phyloP scores from a whole-genome alignment of 2,888 invertebrate genomes.

The Melangyna quadrimaculata region DNA sequence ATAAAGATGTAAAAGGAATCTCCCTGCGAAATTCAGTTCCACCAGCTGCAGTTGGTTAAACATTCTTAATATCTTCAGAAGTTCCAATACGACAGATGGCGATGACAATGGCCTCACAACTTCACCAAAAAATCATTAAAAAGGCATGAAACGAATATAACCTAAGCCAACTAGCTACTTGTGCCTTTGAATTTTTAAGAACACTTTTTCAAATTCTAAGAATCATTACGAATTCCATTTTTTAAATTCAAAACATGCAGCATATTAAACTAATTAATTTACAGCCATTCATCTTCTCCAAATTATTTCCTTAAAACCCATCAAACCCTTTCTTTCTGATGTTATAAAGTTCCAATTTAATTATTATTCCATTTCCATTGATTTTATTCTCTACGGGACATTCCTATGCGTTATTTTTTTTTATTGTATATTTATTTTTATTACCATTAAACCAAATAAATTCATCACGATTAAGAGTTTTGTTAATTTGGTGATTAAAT shows the following conservation, averaged over 20 bases:
- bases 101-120: too few relatives aligned
- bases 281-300: not conserved
- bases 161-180: too few relatives aligned
- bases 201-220: too few relatives aligned
- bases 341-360: not conserved
- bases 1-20: too few relatives aligned
- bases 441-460: conserved; percentile 57
- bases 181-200: too few relatives aligned
- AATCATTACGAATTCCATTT: too few relatives aligned
- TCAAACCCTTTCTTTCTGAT: not conserved
- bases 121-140: too few relatives aligned
- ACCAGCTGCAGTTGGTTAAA: too few relatives aligned
- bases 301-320: not conserved
- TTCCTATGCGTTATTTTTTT: conserved; percentile 7
- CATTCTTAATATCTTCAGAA: too few relatives aligned
- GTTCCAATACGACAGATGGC: too few relatives aligned
- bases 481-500: conserved; percentile 67
- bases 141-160: too few relatives aligned
- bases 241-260: not conserved
- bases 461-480: conserved; percentile 46
- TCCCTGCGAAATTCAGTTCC: too few relatives aligned
- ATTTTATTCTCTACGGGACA: conserved; percentile 13
- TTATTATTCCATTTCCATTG: conserved; percentile 23
- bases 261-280: conserved; percentile 11
- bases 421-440: conserved; percentile 35